Base-by-base conservation (phyloP, 2,113 vertebrate genomes). In the Scalopus aquaticus region DNA sequence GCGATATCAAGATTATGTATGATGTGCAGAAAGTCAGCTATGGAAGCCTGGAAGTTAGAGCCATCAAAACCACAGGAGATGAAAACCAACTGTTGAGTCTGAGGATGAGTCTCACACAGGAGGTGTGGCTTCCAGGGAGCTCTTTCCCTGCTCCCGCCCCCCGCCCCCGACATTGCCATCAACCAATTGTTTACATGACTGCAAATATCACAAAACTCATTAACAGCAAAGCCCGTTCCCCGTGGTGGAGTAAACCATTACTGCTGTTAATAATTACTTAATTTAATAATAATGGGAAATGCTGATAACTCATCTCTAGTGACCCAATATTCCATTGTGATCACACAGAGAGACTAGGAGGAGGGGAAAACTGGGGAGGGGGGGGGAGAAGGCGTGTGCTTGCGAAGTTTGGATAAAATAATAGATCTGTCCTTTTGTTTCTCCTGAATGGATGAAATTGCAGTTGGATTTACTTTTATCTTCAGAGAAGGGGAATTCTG, bases 291-390 rank as follows among this genome's bases (percentile, higher is more conserved):
- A 92, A 92, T 37, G 17, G 64, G 32, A 90, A 93, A 69, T 58
- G 30, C 76, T 69, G 16, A 95, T 81, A 94, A 79, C 88, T 84
- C 32, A 54, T 79, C 94, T 79, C 76, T 51, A 30, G 49, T 13
- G 54, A 93, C 15, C 60, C 74, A 67, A 60, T 87, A 65, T 64
- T 49, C 51, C 88, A 77, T 81, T 32, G 32, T 10, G 64, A 49
- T 44, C 39, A 46, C 16, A 37, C 26, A 80, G 58, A 87, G 8
- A 85, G 51, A 54, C 49, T 0, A 12, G 5, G 20, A 15, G 15
- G 13, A 12, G 20, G 58, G 58, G 24, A 87, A 32, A 39, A 17
- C 30, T 44, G 3, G 6, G 1, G 51, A 20, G 44, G 44, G 3
- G 5, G n/a, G 26, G 3, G 5, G 8, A 0, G 16, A 15, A 8